Conservation (phyloP, 2,888 invertebrate species). For the Agonopterix alstromeriana region DNA sequence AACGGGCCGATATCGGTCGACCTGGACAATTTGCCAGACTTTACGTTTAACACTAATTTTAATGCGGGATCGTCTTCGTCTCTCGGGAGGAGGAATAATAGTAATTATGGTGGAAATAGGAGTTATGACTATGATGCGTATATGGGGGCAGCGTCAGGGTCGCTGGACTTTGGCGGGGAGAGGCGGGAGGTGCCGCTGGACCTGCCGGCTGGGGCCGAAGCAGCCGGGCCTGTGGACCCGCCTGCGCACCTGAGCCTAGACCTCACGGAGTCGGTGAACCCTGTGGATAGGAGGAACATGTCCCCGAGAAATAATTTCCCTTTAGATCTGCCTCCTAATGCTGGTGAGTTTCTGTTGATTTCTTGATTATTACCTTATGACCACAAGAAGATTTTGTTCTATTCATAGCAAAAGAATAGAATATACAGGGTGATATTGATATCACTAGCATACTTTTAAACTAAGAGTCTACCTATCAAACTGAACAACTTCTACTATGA, state of each 20-base stretch:
- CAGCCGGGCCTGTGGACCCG: constrained; percentile 47
- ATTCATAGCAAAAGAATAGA: too few relatives aligned
- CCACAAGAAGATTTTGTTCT: too few relatives aligned
- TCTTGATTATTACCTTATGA: too few relatives aligned
- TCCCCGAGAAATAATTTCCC: constrained; percentile 64
- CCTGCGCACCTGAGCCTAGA: constrained; percentile 61
- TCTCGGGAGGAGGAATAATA: constrained; percentile 49
- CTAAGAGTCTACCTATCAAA: too few relatives aligned
- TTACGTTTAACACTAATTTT: constrained; percentile 76
- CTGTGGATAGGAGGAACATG: constrained; percentile 58
- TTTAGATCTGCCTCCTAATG: constrained; percentile 63
- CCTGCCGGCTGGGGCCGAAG: constrained; percentile 50
- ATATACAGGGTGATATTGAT: too few relatives aligned
- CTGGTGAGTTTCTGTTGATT: constrained; percentile 35
- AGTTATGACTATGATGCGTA: constrained; percentile 57
- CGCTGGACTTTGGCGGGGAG: constrained; percentile 37
- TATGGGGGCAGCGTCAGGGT: constrained; percentile 47
- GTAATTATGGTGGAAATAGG: constrained; percentile 40
- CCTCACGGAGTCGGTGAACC: constrained; percentile 67
- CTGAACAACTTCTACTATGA: too few relatives aligned
- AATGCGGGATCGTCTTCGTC: constrained; percentile 59
- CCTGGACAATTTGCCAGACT: constrained; percentile 82
- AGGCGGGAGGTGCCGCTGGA: constrained; percentile 52
- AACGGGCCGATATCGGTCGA: constrained; percentile 74
- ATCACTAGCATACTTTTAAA: too few relatives aligned